Conservation (phyloP, 2,888 invertebrate genomes). For the Athalia rosae region DNA sequence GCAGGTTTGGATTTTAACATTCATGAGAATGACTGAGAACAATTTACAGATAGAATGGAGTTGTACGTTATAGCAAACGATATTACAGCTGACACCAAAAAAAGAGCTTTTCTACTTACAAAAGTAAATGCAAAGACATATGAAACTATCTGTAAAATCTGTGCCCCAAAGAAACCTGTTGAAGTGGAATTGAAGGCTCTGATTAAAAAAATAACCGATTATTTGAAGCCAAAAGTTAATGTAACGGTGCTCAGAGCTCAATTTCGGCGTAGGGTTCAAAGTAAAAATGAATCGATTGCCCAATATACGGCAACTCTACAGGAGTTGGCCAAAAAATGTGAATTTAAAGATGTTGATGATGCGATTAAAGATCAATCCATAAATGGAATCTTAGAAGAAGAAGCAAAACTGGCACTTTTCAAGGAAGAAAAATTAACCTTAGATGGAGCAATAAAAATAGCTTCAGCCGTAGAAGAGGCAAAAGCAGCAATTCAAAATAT, state of each 20-base stretch:
- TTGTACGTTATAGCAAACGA: conserved; percentile 33
- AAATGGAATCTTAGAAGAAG: conserved; percentile 26
- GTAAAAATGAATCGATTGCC: conserved; percentile 28
- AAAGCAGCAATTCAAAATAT: conserved; percentile 18
- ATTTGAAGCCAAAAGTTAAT: conserved; percentile 44
- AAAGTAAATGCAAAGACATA: conserved; percentile 48
- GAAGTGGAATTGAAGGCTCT: background rate
- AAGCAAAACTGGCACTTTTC: conserved; percentile 38
- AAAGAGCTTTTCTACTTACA: conserved; percentile 46
- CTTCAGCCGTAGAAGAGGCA: conserved; percentile 40
- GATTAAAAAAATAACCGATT: conserved; percentile 10
- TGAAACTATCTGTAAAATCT: conserved; percentile 11
- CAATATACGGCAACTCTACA: conserved; percentile 39
- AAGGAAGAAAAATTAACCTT: conserved; percentile 43
- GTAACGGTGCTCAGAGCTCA: conserved; percentile 43
- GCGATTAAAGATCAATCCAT: conserved; percentile 40
- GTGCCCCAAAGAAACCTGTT: conserved; percentile 6
- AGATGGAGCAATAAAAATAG: conserved; percentile 37
- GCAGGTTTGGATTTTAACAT: conserved; percentile 30
- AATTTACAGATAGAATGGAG: conserved; percentile 43
- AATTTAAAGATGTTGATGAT: conserved; percentile 42
- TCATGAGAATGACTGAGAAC: conserved; percentile 13
- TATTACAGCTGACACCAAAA: conserved; percentile 1
- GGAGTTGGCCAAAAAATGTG: conserved; percentile 36
- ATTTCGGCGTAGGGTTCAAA: conserved; percentile 41